Base-by-base conservation (phyloP, 2,888 invertebrate species). In the Melangyna quadrimaculata region DNA sequence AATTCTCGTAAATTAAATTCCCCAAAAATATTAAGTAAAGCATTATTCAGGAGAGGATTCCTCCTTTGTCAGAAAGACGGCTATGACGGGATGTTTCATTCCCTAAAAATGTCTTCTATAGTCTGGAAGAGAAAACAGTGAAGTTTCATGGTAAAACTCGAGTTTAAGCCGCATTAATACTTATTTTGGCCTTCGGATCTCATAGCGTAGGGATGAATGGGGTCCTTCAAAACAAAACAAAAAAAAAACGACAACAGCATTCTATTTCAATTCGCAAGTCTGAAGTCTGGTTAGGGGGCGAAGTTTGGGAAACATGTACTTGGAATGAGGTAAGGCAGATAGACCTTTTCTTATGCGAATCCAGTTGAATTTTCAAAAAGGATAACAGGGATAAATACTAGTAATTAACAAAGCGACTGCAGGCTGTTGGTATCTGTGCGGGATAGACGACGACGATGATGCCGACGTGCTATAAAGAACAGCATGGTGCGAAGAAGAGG, bases 321-420 rank as follows among this genome's bases (percentile, higher is more conserved):
- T 71, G 53, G 43, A 10, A 9, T 22, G 12, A 43, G 35, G 10
- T 0, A 59, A 12, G 7, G 19, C 6, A 27, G 48, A 22, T 10
- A 27, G 65, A 71, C 59, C 22, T 63, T 61, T 43, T 32, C 57
- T 71, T 74, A 40, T 37, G 55, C 57, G 59, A 71, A 75, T 37
- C 27, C 14, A 27, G 75, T 72, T 84, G 61, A 67, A 72, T 53
- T 72, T 37, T 61, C 77, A 53, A 67, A 75, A 69, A 43, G 77
- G 48, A 63, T 63, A 77, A 61, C 80, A 71, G 61, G 77, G 72
- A 86, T 80, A 80, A 72, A 86, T 80, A 80, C 53, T 51, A 57
- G 80, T 77, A 86, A 86, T 86, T 86, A 86, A 80, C 77, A 86
- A 80, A 77, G 77, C 77, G 72, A 72, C 80, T 86, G 77, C 67